These are phyloP conservation scores for Melanostigma gelatinosum DNA, from an alignment of 2,113 vertebrate genomes.

Conservation along the genomic window DNA sequence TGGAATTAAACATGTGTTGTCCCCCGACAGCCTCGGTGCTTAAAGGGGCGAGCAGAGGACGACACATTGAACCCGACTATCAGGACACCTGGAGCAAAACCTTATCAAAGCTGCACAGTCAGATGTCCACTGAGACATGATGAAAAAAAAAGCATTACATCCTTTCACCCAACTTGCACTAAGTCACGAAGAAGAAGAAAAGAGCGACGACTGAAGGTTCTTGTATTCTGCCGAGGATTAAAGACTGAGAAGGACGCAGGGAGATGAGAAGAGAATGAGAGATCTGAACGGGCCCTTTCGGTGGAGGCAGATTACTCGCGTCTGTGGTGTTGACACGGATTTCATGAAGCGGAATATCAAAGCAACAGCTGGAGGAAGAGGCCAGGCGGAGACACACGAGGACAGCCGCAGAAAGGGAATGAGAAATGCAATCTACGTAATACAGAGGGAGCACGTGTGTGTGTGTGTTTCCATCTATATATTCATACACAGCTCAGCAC, in stretches of 20 bases:
- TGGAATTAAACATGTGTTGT: neutral
- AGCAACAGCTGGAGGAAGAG: conserved; percentile 79
- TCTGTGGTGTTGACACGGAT: conserved; percentile 72
- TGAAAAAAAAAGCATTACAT: conserved; percentile 35
- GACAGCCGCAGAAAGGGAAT: conserved; percentile 71
- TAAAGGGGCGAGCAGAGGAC: conserved; percentile 43
- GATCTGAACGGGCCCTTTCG: conserved; percentile 42
- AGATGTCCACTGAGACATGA: conserved; percentile 25
- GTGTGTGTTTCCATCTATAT: conserved; percentile 23
- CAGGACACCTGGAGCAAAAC: conserved; percentile 61
- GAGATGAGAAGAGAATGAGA: conserved; percentile 57
- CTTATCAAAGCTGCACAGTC: conserved; percentile 57
- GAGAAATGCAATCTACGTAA: conserved; percentile 68
- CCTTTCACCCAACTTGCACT: conserved; percentile 41
- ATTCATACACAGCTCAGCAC: conserved; percentile 26
- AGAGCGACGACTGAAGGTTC: conserved; percentile 22
- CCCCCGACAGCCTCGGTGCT: conserved; percentile 3
- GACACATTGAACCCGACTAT: conserved; percentile 30
- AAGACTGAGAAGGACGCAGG: conserved; percentile 28
- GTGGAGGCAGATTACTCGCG: conserved; percentile 67
- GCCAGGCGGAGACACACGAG: conserved; percentile 62
- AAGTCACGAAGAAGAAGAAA: conserved; percentile 27
- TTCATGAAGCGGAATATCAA: conserved; percentile 82
- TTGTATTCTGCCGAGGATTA: conserved; percentile 63
- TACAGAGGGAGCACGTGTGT: conserved; percentile 47